Conservation (phyloP, 2,797 vertebrate species). For the Tinamus major region DNA sequence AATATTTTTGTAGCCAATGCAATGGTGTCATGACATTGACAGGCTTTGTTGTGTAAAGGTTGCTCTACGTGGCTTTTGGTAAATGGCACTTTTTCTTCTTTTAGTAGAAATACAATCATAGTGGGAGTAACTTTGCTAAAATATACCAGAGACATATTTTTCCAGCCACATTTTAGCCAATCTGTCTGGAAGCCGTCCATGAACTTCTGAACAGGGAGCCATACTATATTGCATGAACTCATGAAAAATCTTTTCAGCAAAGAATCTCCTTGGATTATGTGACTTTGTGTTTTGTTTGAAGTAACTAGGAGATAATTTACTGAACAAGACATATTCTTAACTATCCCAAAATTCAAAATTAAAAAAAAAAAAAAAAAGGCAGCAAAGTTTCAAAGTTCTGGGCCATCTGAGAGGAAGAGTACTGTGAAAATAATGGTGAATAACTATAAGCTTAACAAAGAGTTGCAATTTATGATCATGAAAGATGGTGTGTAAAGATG, state of each 20-base stretch:
- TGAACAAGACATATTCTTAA: neutral
- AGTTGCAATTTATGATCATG: neutral
- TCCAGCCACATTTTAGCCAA: neutral
- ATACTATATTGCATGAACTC: neutral
- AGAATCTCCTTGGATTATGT: neutral
- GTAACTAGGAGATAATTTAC: slow-evolving; percentile 20
- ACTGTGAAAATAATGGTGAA: neutral
- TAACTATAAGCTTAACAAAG: neutral
- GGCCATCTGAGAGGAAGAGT: neutral
- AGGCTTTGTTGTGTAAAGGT: neutral
- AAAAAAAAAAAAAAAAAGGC: neutral
- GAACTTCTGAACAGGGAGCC: neutral
- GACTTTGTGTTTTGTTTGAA: slow-evolving; percentile 52
- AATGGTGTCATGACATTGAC: neutral
- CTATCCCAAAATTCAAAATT: neutral
- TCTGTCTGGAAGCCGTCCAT: slow-evolving; percentile 11
- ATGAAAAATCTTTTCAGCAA: slow-evolving; percentile 10
- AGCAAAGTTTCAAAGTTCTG: neutral
- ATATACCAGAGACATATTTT: neutral
- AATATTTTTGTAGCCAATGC: neutral
- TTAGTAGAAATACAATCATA: slow-evolving; percentile 2
- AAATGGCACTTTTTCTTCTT: slow-evolving; percentile 4
- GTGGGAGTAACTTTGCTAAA: slow-evolving; percentile 21
- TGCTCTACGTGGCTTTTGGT: neutral
- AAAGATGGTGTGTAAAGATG: neutral